Conservation (phyloP, 2,113 vertebrate species). For the Mormyrus iriodes region DNA sequence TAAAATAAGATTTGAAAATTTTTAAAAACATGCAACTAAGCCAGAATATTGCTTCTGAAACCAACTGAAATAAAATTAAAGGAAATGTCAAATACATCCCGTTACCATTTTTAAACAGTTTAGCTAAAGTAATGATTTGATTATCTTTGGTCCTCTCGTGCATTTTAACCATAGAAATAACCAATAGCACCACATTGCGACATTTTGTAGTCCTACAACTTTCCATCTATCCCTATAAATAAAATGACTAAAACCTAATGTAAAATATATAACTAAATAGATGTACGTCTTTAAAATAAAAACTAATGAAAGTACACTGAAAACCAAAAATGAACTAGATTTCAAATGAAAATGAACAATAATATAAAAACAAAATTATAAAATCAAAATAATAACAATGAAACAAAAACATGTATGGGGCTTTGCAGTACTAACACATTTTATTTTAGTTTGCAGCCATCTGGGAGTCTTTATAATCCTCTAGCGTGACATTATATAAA, state of each 20-base stretch:
- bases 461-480: background rate
- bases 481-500: background rate
- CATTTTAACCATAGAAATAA: background rate
- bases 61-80: background rate
- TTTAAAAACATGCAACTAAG: background rate
- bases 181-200: background rate
- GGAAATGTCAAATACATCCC: background rate
- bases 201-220: background rate
- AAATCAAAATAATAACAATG: background rate
- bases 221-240: background rate
- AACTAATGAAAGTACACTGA: background rate
- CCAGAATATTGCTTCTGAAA: background rate
- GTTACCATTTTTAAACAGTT: background rate
- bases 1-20: background rate
- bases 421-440: background rate
- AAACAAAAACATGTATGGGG: background rate
- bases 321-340: background rate
- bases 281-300: background rate
- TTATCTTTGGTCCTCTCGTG: background rate
- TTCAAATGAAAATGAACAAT: background rate
- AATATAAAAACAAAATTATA: background rate
- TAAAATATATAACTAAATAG: background rate
- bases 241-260: background rate
- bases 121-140: background rate
- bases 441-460: background rate